phyloP scores from a whole-genome alignment of 2,113 vertebrate genomes.

The Dascyllus trimaculatus region DNA sequence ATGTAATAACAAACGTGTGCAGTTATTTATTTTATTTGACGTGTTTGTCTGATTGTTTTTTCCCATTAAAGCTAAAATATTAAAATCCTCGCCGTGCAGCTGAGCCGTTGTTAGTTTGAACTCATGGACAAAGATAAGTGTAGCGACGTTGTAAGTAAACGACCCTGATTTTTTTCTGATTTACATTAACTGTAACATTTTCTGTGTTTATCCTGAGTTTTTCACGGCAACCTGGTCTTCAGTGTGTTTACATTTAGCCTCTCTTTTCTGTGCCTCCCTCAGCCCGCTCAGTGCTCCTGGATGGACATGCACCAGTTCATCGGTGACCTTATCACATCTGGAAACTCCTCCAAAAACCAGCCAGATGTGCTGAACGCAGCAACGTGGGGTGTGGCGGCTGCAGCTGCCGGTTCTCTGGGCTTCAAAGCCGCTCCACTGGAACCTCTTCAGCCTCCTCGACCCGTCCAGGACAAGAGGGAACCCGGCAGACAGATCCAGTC shows the following conservation, averaged over 20 bases:
- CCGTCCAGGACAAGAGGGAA: conserved; percentile 58
- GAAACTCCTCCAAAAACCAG: conserved; percentile 69
- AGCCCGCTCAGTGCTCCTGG: conserved; percentile 83
- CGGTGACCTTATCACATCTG: conserved; percentile 82
- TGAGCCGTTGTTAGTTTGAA: background rate
- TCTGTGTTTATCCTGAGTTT: background rate
- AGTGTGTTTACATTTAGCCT: background rate
- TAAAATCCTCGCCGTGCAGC: background rate
- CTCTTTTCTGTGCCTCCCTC: conserved; percentile 28
- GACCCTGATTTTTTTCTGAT: background rate
- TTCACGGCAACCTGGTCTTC: no score
- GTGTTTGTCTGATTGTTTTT: background rate
- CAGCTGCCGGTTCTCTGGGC: conserved; percentile 49
- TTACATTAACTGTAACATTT: background rate
- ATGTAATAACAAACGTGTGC: background rate
- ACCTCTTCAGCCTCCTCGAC: conserved; percentile 38
- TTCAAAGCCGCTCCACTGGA: conserved; percentile 66
- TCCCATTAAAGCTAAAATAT: background rate
- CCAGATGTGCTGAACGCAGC: conserved; percentile 69
- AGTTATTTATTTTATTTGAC: background rate
- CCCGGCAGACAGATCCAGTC: conserved; percentile 22
- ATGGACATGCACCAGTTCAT: conserved; percentile 87
- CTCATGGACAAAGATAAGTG: conserved; percentile 82
- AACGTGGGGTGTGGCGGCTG: conserved; percentile 72
- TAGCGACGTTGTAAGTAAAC: conserved; percentile 75